Evolutionary conservation across 2,113 vertebrate species (phyloP), one percentile per base, ranked within the genome.

Genomic region (Tragelaphus imberbis): DNA sequence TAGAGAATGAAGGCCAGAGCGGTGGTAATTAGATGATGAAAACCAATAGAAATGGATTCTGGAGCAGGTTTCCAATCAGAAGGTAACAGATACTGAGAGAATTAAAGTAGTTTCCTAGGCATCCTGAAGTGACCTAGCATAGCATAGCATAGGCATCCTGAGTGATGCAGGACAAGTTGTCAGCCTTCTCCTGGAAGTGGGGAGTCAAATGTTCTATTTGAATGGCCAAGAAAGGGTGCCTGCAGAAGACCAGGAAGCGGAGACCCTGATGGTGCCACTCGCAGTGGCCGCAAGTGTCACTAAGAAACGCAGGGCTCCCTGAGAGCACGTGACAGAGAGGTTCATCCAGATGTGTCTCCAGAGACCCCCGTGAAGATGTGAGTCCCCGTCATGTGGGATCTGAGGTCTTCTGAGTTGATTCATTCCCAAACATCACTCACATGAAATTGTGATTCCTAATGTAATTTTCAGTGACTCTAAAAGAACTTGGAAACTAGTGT

Each of bases 391-490:
- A n/a, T 11, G 15, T 15, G 75, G 28, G 56, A 59, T n/a, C 36
- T 88, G 58, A 94, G 15, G n/a, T 25, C 53, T 91, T 85, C n/a
- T 13, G 9, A 25, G 91, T 27, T 82, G 68, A 68, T 86, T 47
- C 58, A 68, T 82, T 81, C 13, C 75, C 40, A 51, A 75, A 21
- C 11, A n/a, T 44, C 40, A 44, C 36, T 91, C 86, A 61, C 13
- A 27, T 44, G 47, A 77, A 85, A 71, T 19, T 61, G 40, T 81
- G 25, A 71, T 61, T 97, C 88, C 56, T 88, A 58, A 94, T 86
- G 30, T 65, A 77, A 93, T 61, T 97, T 88, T 88, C 23, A 92
- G 81, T 58, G n/a, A 93, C 82, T 79, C 16, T 4, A 30, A 19
- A 77, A 81, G 17, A 94, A 89, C 17, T 40, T 95, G 21, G 65